These are phyloP conservation scores for Harpagifer antarcticus DNA, from an alignment of 2,797 vertebrate genomes.

Conservation along the genomic window DNA sequence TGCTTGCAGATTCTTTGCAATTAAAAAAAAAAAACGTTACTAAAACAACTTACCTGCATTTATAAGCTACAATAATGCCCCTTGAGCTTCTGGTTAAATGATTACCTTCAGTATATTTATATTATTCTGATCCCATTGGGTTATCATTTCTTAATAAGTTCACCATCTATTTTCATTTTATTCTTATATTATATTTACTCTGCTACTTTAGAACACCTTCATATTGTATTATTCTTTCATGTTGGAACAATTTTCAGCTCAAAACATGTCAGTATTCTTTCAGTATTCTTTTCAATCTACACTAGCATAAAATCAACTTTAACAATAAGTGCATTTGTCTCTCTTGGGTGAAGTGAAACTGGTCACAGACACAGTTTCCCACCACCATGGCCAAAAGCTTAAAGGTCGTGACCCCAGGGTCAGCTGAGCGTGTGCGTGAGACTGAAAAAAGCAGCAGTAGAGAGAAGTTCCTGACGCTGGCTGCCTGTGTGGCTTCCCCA, in stretches of 20 bases:
- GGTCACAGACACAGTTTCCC: constrained; percentile 64
- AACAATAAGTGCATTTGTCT: constrained; percentile 40
- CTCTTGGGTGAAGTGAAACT: constrained; percentile 83
- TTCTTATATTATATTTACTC: neutral
- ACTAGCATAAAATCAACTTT: neutral
- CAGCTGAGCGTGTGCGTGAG: constrained; percentile 84
- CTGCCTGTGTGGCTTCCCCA: constrained; percentile 86
- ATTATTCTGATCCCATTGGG: neutral
- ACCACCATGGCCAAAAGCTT: constrained; percentile 56
- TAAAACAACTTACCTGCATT: neutral
- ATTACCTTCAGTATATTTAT: neutral
- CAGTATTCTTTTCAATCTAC: neutral
- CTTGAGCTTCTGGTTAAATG: neutral
- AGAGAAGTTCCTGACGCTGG: constrained; percentile 70
- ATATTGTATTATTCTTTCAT: constrained; percentile 1
- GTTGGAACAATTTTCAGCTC: neutral
- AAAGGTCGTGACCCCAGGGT: constrained; percentile 81
- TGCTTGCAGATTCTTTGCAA: neutral
- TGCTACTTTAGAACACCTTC: neutral
- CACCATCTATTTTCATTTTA: neutral
- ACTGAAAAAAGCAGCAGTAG: constrained; percentile 53
- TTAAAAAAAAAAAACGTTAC: neutral
- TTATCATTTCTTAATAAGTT: neutral
- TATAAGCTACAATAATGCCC: neutral
- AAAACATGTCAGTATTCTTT: neutral